phyloP scores from a whole-genome alignment of 2,113 vertebrate species.

The Chloropsis hardwickii region DNA sequence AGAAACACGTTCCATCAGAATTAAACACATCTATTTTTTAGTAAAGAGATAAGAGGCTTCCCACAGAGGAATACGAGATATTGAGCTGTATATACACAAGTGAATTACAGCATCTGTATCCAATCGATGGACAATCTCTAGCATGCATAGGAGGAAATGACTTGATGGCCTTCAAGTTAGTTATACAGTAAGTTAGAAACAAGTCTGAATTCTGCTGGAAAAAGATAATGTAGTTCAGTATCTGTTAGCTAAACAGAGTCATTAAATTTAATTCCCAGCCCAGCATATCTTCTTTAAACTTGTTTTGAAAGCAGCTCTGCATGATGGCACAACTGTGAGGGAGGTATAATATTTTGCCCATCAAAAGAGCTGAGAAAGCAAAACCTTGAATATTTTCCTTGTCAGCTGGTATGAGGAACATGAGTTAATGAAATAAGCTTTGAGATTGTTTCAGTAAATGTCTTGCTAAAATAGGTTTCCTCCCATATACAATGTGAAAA shows the following conservation, averaged over 20 bases:
- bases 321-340: background rate
- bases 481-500: background rate
- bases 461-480: background rate
- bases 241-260: background rate
- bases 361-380: background rate
- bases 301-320: background rate
- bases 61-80: slow-evolving; percentile 9
- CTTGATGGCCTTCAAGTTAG: background rate
- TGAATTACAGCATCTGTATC: background rate
- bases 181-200: background rate
- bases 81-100: slow-evolving; percentile 11
- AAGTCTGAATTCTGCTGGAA: background rate
- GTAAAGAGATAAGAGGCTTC: slow-evolving; percentile 18
- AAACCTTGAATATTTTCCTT: background rate
- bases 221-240: background rate
- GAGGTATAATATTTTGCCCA: background rate
- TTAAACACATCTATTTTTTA: slow-evolving; percentile 21
- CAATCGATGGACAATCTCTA: background rate
- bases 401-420: background rate
- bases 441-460: background rate
- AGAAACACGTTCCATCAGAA: background rate
- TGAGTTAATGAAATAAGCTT: slow-evolving; percentile 23
- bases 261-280: background rate
- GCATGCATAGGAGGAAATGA: background rate
- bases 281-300: background rate